Evolutionary conservation across 2,888 invertebrate species (phyloP), one percentile per base, ranked within the genome.

Genomic region (Sarcophaga variegata): DNA sequence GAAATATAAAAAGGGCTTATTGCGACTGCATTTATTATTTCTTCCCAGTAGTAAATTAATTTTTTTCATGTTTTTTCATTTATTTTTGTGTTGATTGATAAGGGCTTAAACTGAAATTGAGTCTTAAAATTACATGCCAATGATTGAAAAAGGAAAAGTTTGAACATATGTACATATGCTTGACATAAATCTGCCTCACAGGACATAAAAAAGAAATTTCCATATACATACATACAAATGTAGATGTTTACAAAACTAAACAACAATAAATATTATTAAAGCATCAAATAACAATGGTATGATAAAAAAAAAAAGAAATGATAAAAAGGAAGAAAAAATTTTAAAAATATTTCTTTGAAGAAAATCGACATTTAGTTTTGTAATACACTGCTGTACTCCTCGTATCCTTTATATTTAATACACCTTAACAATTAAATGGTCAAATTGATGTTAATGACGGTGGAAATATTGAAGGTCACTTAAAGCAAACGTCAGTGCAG

Each of bases 401-500:
- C 4, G 3, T 14, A 54, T 54, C 14, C 54, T 14, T 17, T 37
- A 37, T 10, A 37, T 37, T 2, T 54, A 54, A 54, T 54, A 1
- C 54, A 54, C 54, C 14, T 54, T 12, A 54, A 54, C 17, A 54
- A 54, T 54, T 54, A 54, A 54, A 54, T 54, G 54, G 14, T 12
- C 17, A 54, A 14, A 54, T 17, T 54, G 54, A 54, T 54, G 54
- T 14, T 54, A 54, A 54, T 54, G 54, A 5, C 4, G 54, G 54
- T 54, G 54, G 54, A n/a, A 60, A 70, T 59, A 82, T 47, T 77
- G 76, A 82, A 82, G 77, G 82, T 66, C 71, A 76, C 22, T 76
- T 69, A 67, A 20, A n/a, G 27, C 3, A 49, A 27, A 47, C 22
- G 20, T 14, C 17, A 59, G 37, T 37, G 22, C 45, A 62, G 22